Conservation (phyloP, 2,797 vertebrate species). For the Bradypodion pumilum region DNA sequence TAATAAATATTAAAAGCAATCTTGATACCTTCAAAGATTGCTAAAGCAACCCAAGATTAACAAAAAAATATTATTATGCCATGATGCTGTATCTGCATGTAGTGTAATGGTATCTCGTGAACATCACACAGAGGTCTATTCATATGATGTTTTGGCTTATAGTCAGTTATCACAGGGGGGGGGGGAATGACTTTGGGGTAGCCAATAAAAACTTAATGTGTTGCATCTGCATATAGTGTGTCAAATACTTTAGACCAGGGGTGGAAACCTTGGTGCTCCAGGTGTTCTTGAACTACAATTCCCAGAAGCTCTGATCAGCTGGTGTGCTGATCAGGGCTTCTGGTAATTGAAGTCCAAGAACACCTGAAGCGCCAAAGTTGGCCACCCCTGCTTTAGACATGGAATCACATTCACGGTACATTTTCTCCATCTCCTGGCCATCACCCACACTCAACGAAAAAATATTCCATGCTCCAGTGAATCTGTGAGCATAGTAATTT, state of each 20-base stretch:
- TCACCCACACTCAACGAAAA: slow-evolving; percentile 27
- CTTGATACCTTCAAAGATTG: slow-evolving; percentile 53
- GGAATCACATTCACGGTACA: slow-evolving; percentile 35
- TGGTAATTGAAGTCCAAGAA: too few species aligned
- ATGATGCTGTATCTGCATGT: slow-evolving; percentile 33
- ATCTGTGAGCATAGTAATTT: slow-evolving; percentile 17
- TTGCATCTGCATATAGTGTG: not conserved
- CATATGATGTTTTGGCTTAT: not conserved
- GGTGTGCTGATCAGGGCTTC: too few species aligned
- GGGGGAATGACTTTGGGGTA: not conserved
- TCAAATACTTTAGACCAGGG: slow-evolving; percentile 35
- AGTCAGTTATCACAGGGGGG: not conserved
- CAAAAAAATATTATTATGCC: slow-evolving; percentile 37
- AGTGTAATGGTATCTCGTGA: slow-evolving; percentile 44
- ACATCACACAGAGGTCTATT: not conserved
- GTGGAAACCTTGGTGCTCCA: too few species aligned
- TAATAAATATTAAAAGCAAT: slow-evolving; percentile 34
- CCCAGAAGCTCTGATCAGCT: too few species aligned
- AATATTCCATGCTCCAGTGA: slow-evolving; percentile 41
- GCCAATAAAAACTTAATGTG: not conserved
- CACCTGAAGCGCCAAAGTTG: too few species aligned
- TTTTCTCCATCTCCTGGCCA: slow-evolving; percentile 27
- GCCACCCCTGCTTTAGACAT: too few species aligned
- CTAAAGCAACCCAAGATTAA: slow-evolving; percentile 38
- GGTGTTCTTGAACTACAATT: too few species aligned